A percentile compares a stretch with the other conserved stretches of the same genome.
Evolutionary conservation across 2,113 vertebrate species (phyloP).

Genomic region (Scytalopus superciliaris): DNA sequence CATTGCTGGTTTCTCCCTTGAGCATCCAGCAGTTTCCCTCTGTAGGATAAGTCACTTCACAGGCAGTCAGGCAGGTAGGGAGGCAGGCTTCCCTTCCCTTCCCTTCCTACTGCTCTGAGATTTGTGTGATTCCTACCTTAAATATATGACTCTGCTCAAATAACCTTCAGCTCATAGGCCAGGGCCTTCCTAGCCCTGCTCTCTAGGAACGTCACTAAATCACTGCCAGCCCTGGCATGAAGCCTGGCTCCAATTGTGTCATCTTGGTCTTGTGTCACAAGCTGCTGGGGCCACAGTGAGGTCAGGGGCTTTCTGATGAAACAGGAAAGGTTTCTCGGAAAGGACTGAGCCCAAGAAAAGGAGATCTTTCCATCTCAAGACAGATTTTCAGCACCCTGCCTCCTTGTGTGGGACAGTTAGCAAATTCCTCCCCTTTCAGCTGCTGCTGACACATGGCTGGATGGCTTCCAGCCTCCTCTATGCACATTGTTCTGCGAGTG

Average conservation of each 20-base stretch:
- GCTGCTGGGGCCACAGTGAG: accelerated
- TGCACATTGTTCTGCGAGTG: slow-evolving; percentile 32
- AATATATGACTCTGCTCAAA: slow-evolving; percentile 13
- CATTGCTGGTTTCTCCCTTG: background rate
- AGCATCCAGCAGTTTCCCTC: background rate
- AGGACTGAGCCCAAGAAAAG: background rate
- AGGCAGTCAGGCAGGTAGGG: background rate
- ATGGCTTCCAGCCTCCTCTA: slow-evolving; percentile 43
- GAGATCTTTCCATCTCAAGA: background rate
- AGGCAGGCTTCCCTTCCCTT: background rate
- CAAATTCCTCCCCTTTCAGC: slow-evolving; percentile 43
- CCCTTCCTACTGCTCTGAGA: background rate
- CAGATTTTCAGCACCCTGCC: background rate
- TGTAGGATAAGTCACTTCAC: background rate
- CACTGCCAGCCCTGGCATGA: slow-evolving; percentile 1
- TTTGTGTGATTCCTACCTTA: background rate
- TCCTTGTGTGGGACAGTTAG: background rate
- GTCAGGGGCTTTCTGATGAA: background rate
- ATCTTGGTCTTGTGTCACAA: slow-evolving; percentile 1
- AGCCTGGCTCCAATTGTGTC: slow-evolving; percentile 22
- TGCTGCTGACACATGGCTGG: slow-evolving; percentile 50
- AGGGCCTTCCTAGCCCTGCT: slow-evolving; percentile 24
- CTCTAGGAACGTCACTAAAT: slow-evolving; percentile 41
- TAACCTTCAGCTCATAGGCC: slow-evolving; percentile 8
- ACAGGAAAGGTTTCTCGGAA: background rate